Base-by-base conservation (phyloP, 2,888 invertebrate species). In the Lissocephala sabroskyi region DNA sequence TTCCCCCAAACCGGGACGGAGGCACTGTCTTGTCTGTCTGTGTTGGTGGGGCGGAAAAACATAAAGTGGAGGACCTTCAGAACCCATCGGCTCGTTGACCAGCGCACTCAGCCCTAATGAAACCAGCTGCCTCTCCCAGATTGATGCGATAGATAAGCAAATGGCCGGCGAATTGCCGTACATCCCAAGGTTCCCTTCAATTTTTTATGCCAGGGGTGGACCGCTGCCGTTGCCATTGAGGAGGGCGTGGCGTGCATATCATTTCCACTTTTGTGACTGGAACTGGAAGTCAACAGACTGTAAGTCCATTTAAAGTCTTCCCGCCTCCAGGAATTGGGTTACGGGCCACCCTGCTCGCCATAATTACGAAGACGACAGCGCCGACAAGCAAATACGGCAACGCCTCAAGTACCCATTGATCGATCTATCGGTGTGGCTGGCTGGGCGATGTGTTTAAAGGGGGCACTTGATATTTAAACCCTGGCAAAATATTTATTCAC, bases 291-390 rank as follows among this genome's bases (percentile, higher is more conserved):
- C 23, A 68, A 74, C 66, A 68, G 75, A 56, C 71, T 56, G 67
- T 66, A 74, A 68, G 75, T 67, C 57, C 59, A 68, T 74, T 71
- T 64, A 61, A 67, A 67, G 59, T 36, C 10, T 3, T 50, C 52
- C 23, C 7, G 23, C 7, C 7, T 23, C 23, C 23, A 23, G 7
- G 71, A 68, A 68, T 66, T 74, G 61, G 75, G 68, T 74, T 68
- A 23, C 23, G 23, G 4, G 3, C 23, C 23, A 7, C 7, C 23
- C 23, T 23, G 23, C 23, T n/a, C n/a, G n/a, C 49, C 33, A 57
- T 66, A 59, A 73, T 65, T 62, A 59, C 52, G n/a, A n/a, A 73
- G 45, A 45, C 35, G 45, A 55, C 42, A 49, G 42, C 37, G n/a
- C n/a, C n/a, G 61, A 56, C 63, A 63, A 70, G 50, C 53, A 73